These are phyloP conservation scores for Philopedon plagiatum DNA, from an alignment of 2,888 invertebrate species.

Conservation along the genomic window DNA sequence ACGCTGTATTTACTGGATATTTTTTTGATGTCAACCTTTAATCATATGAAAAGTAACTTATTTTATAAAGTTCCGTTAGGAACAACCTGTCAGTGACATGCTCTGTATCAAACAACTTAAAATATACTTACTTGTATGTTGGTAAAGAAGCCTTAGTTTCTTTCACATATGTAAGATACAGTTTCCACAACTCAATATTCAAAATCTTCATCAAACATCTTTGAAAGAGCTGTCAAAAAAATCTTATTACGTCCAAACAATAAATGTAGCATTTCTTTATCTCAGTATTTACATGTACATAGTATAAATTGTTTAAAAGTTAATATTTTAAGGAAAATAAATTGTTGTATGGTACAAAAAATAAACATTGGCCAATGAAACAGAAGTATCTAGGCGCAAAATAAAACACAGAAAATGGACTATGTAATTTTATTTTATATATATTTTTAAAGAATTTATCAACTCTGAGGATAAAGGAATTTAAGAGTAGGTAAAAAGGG, in stretches of 20 bases:
- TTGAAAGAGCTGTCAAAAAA: slow-evolving; percentile 88
- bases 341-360: not conserved
- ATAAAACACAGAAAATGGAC: slow-evolving; percentile 53
- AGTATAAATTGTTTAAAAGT: not conserved
- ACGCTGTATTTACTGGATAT: too few relatives aligned
- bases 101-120: not conserved
- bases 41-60: too few relatives aligned
- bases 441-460: slow-evolving; percentile 40
- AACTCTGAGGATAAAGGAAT: not conserved
- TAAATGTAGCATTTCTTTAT: slow-evolving; percentile 9
- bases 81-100: too few relatives aligned
- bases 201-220: slow-evolving; percentile 98
- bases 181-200: slow-evolving; percentile 98
- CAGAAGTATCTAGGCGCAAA: slow-evolving; percentile 55
- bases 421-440: slow-evolving; percentile 48
- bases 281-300: slow-evolving; percentile 4
- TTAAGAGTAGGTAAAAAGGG: not conserved
- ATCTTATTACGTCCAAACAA: slow-evolving; percentile 33
- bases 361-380: slow-evolving; percentile 60
- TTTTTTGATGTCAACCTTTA: too few relatives aligned
- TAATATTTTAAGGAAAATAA: too few relatives aligned
- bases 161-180: slow-evolving; percentile 97
- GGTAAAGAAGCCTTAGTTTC: slow-evolving; percentile 96
- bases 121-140: slow-evolving; percentile 87
- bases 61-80: too few relatives aligned